Evolutionary conservation across 2,888 invertebrate species (phyloP).

Genomic region (Thumatha senex): DNA sequence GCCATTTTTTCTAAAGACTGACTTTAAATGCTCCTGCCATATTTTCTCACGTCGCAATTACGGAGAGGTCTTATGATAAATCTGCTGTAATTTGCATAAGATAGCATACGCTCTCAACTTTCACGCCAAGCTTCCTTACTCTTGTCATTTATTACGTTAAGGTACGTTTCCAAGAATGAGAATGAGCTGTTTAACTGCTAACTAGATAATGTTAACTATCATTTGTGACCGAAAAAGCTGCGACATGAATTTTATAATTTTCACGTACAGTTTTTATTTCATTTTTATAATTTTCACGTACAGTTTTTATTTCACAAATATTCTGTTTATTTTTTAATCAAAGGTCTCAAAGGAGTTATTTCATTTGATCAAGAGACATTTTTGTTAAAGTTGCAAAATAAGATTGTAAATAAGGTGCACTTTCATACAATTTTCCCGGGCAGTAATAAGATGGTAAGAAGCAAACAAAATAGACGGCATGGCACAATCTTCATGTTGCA

Average conservation of each 20-base stretch:
- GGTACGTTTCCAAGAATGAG: conserved; percentile 79
- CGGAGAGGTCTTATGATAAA: conserved; percentile 83
- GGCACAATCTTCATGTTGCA: conserved; percentile 78
- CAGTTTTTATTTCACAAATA: conserved; percentile 12
- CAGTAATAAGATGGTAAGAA: conserved; percentile 77
- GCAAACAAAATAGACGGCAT: conserved; percentile 74
- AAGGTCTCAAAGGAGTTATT: conserved; percentile 35
- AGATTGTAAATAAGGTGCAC: conserved; percentile 64
- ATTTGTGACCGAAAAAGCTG: conserved; percentile 51
- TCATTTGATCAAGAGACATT: conserved; percentile 46
- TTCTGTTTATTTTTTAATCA: conserved; percentile 9
- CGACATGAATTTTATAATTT: conserved; percentile 37
- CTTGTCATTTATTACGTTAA: conserved; percentile 81
- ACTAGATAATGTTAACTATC: conserved; percentile 70
- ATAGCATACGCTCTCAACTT: conserved; percentile 84
- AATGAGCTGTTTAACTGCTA: conserved; percentile 80
- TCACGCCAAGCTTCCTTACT: conserved; percentile 79
- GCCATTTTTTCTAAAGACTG: conserved; percentile 78
- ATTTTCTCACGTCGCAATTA: conserved; percentile 84
- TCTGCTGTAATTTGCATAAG: conserved; percentile 83
- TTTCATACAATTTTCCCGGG: conserved; percentile 69
- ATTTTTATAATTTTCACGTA: conserved; percentile 31
- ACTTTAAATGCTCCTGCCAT: conserved; percentile 77
- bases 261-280: conserved; percentile 35
- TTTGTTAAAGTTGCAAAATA: conserved; percentile 59